A percentile compares a stretch with the other conserved stretches of the same genome.
These are phyloP conservation scores for Pristionchus entomophagus DNA, from an alignment of 2,888 invertebrate genomes.

Conservation along the genomic window DNA sequence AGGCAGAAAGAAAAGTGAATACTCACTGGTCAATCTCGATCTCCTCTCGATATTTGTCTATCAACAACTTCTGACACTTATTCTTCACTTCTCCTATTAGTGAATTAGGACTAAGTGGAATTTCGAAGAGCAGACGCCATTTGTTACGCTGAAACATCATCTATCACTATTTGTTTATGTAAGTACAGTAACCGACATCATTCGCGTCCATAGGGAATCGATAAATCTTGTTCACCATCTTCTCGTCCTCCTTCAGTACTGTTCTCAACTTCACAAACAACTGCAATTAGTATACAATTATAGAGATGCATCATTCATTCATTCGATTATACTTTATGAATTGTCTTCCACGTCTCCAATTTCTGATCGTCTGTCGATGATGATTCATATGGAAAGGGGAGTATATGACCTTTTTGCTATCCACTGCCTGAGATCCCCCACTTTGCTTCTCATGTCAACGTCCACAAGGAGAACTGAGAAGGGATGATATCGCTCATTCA, in stretches of 20 bases:
- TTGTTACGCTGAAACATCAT: constrained; percentile 48
- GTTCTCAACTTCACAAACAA: constrained; percentile 60
- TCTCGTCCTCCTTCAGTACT: constrained; percentile 61
- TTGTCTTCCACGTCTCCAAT: background rate
- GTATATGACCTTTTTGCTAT: constrained; percentile 48
- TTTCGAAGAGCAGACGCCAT: constrained; percentile 59
- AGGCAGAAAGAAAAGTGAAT: too few species aligned
- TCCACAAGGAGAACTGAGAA: constrained; percentile 50
- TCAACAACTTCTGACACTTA: constrained; percentile 61
- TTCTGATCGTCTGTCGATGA: constrained; percentile 49
- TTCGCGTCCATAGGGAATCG: constrained; percentile 58
- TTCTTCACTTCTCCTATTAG: constrained; percentile 59
- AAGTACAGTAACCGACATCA: constrained; percentile 44
- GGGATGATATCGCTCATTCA: too few species aligned
- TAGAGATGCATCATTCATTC: background rate
- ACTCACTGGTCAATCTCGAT: constrained; percentile 56
- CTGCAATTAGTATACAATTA: constrained; percentile 48
- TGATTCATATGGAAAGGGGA: constrained; percentile 45
- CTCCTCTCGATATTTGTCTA: constrained; percentile 59
- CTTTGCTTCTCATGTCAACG: constrained; percentile 56
- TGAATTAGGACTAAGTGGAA: constrained; percentile 55
- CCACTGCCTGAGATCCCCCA: constrained; percentile 60
- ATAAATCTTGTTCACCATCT: constrained; percentile 57
- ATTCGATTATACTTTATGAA: background rate
- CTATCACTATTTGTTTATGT: background rate